Evolutionary conservation across 1,140 invertebrate species (phyloP), one percentile per base, ranked within the genome.

Genomic region (Laupala kohalensis): DNA sequence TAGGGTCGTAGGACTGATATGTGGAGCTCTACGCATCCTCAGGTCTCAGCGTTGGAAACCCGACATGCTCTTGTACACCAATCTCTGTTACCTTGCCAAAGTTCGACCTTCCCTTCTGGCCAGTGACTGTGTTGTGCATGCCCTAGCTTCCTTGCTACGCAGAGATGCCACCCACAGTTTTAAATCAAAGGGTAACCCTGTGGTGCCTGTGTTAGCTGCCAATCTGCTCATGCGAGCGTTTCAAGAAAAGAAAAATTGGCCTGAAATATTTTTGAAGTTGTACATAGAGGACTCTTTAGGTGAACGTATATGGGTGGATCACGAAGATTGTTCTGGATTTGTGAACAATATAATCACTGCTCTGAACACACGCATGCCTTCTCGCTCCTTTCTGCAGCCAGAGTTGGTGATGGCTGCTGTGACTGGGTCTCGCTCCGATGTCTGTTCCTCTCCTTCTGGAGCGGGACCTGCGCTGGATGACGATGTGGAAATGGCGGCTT

Each of bases 251-350:
- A 86, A 84, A 67, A 87, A 86, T 72, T 93, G 92, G 92, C 91
- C 92, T 5, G 90, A 92, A 75, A 82, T 85, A 70, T 91, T 93
- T 80, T 83, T 91, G 4, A 90, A 89, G 88, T 84, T 94, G 0
- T 98, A 95, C 78, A 88, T 98, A 71, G 96, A 99, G 78, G 96
- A 99, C 84, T 93, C 95, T 4, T 79, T 96, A 0, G 93, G 92
- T 68, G 96, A 98, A 76, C 82, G 95, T 69, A 85, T 92, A 70
- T 98, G 96, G 95, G 92, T 97, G 6, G 96, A 98, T 78, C 89
- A 91, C 76, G 88, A 93, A 12, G 91, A 95, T 79, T 97, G 95
- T 80, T 91, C 92, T 78, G 88, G 88, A 29, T 93, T 97, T 82
- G 92, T 96, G 0, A 94, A 97, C 75, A 98, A 98, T 80, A 92